Conservation (phyloP, 2,113 vertebrate species). For the Myodes glareolus region DNA sequence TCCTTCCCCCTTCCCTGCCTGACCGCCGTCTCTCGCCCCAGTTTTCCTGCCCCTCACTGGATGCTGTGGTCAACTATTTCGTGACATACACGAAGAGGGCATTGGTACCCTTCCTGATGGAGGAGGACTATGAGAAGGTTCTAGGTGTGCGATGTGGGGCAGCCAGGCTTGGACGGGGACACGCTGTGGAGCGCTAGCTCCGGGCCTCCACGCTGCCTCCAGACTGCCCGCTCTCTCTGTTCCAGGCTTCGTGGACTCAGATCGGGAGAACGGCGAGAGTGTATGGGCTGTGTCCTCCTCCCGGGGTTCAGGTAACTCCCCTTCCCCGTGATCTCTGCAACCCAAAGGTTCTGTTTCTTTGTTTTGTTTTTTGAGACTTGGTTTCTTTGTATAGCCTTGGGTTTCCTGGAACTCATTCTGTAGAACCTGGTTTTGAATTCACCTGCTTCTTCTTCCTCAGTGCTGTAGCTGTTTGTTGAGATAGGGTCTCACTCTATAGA, state of each 20-base stretch:
- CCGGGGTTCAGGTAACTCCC: constrained; percentile 44
- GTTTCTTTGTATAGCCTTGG: neutral
- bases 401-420: neutral
- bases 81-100: constrained; percentile 81
- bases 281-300: neutral
- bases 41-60: constrained; percentile 86
- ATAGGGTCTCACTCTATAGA: neutral
- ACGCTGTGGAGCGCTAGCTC: neutral
- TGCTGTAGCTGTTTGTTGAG: neutral
- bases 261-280: constrained; percentile 88
- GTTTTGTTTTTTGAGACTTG: neutral
- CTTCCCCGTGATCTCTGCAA: neutral
- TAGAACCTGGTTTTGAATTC: neutral
- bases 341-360: neutral
- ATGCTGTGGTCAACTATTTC: constrained; percentile 85
- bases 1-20: neutral
- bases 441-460: neutral
- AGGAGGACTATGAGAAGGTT: constrained; percentile 86
- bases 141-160: constrained; percentile 83
- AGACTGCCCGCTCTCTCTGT: constrained; percentile 16
- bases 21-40: constrained; percentile 60
- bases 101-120: constrained; percentile 85
- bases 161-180: no score
- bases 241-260: constrained; percentile 83
- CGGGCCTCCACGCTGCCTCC: neutral